phyloP scores from a whole-genome alignment of 2,888 invertebrate genomes.

The Schizaphis graminum region DNA sequence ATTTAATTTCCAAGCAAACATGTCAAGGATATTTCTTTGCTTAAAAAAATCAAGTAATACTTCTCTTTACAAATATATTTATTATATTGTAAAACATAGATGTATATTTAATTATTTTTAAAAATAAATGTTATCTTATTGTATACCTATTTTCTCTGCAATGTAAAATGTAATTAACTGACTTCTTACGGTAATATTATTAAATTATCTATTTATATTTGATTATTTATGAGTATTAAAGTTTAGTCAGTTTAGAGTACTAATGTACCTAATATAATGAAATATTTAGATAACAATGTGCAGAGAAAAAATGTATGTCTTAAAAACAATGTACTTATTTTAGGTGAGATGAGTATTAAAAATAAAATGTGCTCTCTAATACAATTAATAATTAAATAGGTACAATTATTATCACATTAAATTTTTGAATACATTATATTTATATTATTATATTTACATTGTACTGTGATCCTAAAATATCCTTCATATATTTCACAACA shows the following conservation, averaged over 20 bases:
- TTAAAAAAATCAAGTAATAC: background rate
- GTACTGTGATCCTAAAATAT: slow-evolving; percentile 53
- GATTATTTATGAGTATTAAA: background rate
- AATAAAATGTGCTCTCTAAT: background rate
- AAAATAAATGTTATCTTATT: background rate
- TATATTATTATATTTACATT: slow-evolving; percentile 40
- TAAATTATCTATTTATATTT: background rate
- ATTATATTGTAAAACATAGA: slow-evolving; percentile 2
- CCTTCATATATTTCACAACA: slow-evolving; percentile 56
- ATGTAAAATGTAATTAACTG: background rate
- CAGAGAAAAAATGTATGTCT: background rate
- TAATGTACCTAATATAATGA: background rate
- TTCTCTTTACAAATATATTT: background rate
- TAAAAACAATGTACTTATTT: background rate
- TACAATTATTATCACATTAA: background rate
- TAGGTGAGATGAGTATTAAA: background rate
- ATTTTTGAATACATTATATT: background rate
- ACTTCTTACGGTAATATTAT: background rate
- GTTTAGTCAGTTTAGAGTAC: background rate
- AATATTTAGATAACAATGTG: background rate
- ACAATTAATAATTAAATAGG: slow-evolving; percentile 5
- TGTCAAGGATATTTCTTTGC: background rate
- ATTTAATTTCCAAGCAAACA: background rate
- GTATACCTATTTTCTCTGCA: background rate
- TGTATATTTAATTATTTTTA: background rate